phyloP scores from a whole-genome alignment of 2,888 invertebrate genomes.

The Cheilosia grossa region DNA sequence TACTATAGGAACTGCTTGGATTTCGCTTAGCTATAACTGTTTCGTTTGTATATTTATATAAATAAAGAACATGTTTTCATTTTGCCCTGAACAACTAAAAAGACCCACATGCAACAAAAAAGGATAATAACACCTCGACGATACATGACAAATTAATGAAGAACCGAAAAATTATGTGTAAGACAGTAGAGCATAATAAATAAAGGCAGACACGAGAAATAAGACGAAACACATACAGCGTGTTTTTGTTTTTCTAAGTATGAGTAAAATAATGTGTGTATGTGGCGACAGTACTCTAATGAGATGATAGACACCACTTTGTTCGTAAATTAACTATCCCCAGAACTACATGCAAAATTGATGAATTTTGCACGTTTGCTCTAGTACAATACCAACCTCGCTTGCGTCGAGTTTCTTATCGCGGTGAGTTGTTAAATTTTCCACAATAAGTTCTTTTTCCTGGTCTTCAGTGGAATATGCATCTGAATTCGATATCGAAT shows the following conservation, averaged over 20 bases:
- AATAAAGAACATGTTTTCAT: neutral
- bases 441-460: slow-evolving; percentile 33
- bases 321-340: slow-evolving; percentile 22
- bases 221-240: slow-evolving; percentile 34
- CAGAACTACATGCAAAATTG: slow-evolving; percentile 58
- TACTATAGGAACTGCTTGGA: slow-evolving; percentile 74
- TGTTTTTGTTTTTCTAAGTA: slow-evolving; percentile 15
- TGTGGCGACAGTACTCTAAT: slow-evolving; percentile 42
- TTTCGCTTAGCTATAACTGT: neutral
- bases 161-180: slow-evolving; percentile 45
- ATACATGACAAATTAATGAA: slow-evolving; percentile 39
- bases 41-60: no score
- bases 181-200: slow-evolving; percentile 28
- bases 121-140: slow-evolving; percentile 27
- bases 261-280: slow-evolving; percentile 8
- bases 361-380: slow-evolving; percentile 24
- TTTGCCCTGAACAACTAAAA: slow-evolving; percentile 5
- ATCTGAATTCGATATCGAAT: slow-evolving; percentile 43
- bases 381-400: slow-evolving; percentile 67
- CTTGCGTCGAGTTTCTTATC: slow-evolving; percentile 38
- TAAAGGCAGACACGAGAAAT: slow-evolving; percentile 26
- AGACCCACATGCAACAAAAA: slow-evolving; percentile 34
- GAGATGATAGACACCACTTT: slow-evolving; percentile 54
- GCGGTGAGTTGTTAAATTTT: slow-evolving; percentile 18
- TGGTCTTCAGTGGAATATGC: slow-evolving; percentile 32